phyloP scores from a whole-genome alignment of 35 echinoderm and acorn worm species.

The Patiria miniata region DNA sequence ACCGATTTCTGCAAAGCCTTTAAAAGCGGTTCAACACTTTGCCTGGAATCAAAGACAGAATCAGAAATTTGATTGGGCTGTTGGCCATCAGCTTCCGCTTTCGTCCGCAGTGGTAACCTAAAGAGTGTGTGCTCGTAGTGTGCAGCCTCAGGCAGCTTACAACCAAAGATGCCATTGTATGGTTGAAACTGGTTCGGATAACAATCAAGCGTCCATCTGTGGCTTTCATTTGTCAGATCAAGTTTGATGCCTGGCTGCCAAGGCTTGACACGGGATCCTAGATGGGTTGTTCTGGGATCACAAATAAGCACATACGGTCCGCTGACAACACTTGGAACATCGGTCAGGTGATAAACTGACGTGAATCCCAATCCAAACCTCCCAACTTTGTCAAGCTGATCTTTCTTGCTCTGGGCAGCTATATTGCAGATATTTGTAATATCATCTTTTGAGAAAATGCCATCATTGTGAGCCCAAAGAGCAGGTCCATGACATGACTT shows the following conservation, averaged over 20 bases:
- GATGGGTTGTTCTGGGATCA: conserved; percentile 69
- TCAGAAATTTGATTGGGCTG: conserved; percentile 42
- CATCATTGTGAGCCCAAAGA: conserved; percentile 86
- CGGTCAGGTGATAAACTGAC: conserved; percentile 89
- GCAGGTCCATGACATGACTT: conserved; percentile 82
- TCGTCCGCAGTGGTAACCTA: conserved; percentile 66
- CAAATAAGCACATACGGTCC: conserved; percentile 59
- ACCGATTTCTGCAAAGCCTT: conserved; percentile 35
- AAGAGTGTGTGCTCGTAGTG: conserved; percentile 70
- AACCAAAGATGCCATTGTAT: conserved; percentile 79
- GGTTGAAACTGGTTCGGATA: conserved; percentile 80
- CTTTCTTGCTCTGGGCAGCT: conserved; percentile 61
- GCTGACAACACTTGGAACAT: conserved; percentile 85
- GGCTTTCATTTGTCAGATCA: conserved; percentile 39
- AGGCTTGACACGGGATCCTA: conserved; percentile 11
- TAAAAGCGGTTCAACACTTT: conserved; percentile 45
- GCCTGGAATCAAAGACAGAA: conserved; percentile 27
- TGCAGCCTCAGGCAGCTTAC: conserved; percentile 22
- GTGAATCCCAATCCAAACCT: conserved; percentile 89
- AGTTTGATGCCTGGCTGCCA: conserved; percentile 66
- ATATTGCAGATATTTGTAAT: conserved; percentile 72
- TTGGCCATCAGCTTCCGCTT: conserved; percentile 31
- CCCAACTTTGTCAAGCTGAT: conserved; percentile 66
- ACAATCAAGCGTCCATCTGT: neutral
- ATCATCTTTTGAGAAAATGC: conserved; percentile 65